Evolutionary conservation across 2,797 vertebrate genomes (phyloP), one percentile per base, ranked within the genome.

Genomic region (Sebastes miniatus): DNA sequence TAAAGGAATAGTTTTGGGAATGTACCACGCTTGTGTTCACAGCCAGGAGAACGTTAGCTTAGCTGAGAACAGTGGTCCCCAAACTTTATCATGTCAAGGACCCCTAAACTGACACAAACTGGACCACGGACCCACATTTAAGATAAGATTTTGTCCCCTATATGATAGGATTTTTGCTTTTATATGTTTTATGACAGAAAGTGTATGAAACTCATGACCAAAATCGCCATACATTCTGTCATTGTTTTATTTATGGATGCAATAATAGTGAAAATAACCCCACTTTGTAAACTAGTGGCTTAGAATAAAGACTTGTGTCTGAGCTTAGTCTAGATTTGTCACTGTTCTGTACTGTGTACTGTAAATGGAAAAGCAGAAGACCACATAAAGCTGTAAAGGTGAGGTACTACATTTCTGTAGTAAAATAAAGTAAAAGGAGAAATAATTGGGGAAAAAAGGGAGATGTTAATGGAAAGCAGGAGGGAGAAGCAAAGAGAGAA

Each of bases 211-310:
- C 43, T 16, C 16, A 18, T 47, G 16, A 47, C 14, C 43, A 47
- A 18, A 47, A 47, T 47, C 4, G 16, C 16, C 16, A 47, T 47
- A 18, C 43, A 18, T 47, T 47, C 16, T 47, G 43, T 47, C 43
- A 47, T 47, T 47, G 43, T 18, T 47, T 47, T 0, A 47, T 47
- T 18, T 47, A 47, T 47, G 43, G 43, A 47, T 16, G 43, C 0
- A 47, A 0, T 47, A 16, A 47, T 16, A 47, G 6, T 47, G 43
- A 43, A 47, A 47, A 47, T 47, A 47, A 47, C 14, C 14, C 16
- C 0, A 47, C 43, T 47, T 7, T 16, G 43, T 0, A 47, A 47
- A 47, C 16, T 47, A 47, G 0, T 47, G 6, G 13, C 43, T 52
- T 20, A 20, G n/a, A 25, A 57, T 12, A 39, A 20, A 58, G 54